These are phyloP conservation scores for Toxotes lorentzi DNA, from an alignment of 2,797 vertebrate species.

Conservation along the genomic window DNA sequence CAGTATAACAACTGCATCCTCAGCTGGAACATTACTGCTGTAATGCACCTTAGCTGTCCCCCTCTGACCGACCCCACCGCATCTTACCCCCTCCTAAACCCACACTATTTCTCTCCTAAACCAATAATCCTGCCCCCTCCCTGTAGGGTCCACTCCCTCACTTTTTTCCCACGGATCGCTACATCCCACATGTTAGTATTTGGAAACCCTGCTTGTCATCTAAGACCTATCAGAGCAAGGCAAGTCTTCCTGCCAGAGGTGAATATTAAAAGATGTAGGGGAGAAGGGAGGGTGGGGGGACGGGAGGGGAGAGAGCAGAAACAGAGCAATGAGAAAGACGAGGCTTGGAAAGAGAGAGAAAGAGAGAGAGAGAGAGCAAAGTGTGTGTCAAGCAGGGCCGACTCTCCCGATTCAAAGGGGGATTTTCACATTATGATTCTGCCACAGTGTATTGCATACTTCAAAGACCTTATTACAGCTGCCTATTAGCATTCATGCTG, in stretches of 20 bases:
- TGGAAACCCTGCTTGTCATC: slow-evolving; percentile 76
- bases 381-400: slow-evolving; percentile 75
- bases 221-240: slow-evolving; percentile 77
- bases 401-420: slow-evolving; percentile 82
- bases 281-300: slow-evolving; percentile 40
- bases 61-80: slow-evolving; percentile 30
- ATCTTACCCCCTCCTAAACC: slow-evolving; percentile 33
- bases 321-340: slow-evolving; percentile 43
- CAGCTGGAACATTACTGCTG: neutral
- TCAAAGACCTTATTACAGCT: slow-evolving; percentile 87
- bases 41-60: slow-evolving; percentile 34
- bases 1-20: slow-evolving; percentile 1
- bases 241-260: slow-evolving; percentile 78
- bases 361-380: slow-evolving; percentile 12
- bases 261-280: slow-evolving; percentile 80
- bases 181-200: slow-evolving; percentile 75
- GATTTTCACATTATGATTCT: slow-evolving; percentile 87
- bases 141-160: slow-evolving; percentile 63
- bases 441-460: slow-evolving; percentile 85
- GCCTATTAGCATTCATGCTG: slow-evolving; percentile 87
- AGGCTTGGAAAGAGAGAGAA: slow-evolving; percentile 22
- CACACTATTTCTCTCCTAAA: slow-evolving; percentile 66
- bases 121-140: slow-evolving; percentile 75
- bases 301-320: slow-evolving; percentile 6
- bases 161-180: slow-evolving; percentile 82